Percentiles rank a stretch among this genome's conserved stretches.
Conservation (phyloP, 1,140 invertebrate genomes). For the Habropoda laboriosa region DNA sequence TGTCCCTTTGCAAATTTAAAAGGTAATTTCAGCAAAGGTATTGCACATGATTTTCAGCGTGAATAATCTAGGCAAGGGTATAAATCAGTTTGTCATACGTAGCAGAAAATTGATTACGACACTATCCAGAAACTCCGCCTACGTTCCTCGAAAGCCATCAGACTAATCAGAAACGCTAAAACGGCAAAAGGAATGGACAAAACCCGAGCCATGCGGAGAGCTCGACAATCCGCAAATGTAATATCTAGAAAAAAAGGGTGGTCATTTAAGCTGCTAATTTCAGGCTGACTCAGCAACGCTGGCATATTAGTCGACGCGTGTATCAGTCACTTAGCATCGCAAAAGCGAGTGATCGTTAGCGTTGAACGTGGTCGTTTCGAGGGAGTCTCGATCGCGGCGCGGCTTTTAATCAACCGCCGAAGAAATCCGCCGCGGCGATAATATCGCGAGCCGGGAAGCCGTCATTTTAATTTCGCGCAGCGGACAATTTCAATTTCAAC, state of each 20-base stretch:
- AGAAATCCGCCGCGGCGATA: not conserved
- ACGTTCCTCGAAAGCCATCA: not conserved
- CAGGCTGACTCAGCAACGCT: not conserved
- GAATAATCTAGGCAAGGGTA: no score
- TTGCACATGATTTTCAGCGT: not conserved
- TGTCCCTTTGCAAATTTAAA: no score
- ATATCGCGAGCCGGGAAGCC: constrained; percentile 36
- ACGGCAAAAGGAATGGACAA: not conserved
- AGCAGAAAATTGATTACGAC: no score
- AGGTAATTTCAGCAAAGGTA: no score
- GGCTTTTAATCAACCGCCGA: constrained; percentile 5
- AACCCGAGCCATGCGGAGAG: no score
- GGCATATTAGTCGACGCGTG: not conserved
- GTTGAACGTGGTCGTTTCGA: not conserved
- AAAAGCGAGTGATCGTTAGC: constrained; percentile 38
- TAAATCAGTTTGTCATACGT: no score
- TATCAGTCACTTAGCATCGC: constrained; percentile 45
- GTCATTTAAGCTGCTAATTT: not conserved
- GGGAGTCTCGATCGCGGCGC: not conserved
- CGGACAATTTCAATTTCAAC: constrained; percentile 42
- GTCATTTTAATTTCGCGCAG: constrained; percentile 52
- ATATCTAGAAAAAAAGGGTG: not conserved
- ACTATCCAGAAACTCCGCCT: not conserved
- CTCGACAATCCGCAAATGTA: no score
- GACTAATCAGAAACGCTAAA: not conserved